Evolutionary conservation across 2,113 vertebrate species (phyloP).

Genomic region (Lamprologus tigripictilis): DNA sequence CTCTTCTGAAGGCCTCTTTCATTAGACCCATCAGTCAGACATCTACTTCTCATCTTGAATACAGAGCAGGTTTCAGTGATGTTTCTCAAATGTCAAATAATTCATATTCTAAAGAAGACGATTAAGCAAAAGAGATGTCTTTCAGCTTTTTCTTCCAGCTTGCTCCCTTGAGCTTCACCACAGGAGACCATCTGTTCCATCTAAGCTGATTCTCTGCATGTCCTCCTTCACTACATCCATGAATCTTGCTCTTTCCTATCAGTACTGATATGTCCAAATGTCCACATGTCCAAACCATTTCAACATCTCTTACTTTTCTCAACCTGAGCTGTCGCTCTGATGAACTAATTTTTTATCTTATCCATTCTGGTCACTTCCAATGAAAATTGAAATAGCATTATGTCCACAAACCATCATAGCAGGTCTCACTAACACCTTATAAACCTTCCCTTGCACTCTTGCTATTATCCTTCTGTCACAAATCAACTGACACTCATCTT

Average conservation of each 20-base stretch:
- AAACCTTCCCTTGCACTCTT: not conserved
- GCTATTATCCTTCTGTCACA: not conserved
- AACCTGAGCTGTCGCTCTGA: fast-evolving
- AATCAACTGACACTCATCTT: not conserved
- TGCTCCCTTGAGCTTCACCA: not conserved
- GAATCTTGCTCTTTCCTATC: not conserved
- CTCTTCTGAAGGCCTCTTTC: not conserved
- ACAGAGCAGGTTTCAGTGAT: not conserved
- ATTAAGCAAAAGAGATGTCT: not conserved
- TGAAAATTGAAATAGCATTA: not conserved
- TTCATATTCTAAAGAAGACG: not conserved
- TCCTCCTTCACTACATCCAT: not conserved
- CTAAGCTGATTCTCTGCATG: not conserved
- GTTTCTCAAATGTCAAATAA: not conserved
- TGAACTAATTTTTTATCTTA: not conserved
- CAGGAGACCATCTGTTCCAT: not conserved
- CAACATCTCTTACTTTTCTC: not conserved
- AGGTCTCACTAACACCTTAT: not conserved
- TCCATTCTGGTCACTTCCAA: not conserved
- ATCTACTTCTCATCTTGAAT: not conserved
- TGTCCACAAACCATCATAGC: not conserved
- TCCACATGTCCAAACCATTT: not conserved
- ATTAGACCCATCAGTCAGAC: not conserved
- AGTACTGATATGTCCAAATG: no score
- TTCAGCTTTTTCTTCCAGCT: not conserved